Conservation (phyloP, 2,113 vertebrate genomes). For the Podarcis cretensis region DNA sequence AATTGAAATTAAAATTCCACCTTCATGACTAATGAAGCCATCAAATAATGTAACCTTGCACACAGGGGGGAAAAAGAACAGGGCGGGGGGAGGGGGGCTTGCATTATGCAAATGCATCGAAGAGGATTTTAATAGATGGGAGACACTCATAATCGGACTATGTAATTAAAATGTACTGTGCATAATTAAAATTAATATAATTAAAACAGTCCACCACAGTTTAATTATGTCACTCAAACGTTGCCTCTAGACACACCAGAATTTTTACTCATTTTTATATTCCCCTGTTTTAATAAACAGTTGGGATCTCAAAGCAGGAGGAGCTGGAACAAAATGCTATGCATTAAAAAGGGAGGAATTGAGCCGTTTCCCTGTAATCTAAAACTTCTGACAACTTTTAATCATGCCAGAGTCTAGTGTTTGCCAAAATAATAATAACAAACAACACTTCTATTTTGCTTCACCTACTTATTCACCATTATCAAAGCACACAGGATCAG, state of each 20-base stretch:
- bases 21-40: slow-evolving; percentile 60
- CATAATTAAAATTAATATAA: slow-evolving; percentile 76
- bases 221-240: slow-evolving; percentile 63
- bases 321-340: not conserved
- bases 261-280: slow-evolving; percentile 30
- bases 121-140: slow-evolving; percentile 56
- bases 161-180: slow-evolving; percentile 68
- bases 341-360: not conserved
- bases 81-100: not conserved
- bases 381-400: slow-evolving; percentile 20
- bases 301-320: not conserved
- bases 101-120: slow-evolving; percentile 47
- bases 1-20: slow-evolving; percentile 49
- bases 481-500: not conserved
- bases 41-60: slow-evolving; percentile 53
- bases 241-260: slow-evolving; percentile 49
- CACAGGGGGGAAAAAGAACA: slow-evolving; percentile 42
- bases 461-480: slow-evolving; percentile 10
- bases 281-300: slow-evolving; percentile 40
- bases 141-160: slow-evolving; percentile 54
- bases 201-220: slow-evolving; percentile 57
- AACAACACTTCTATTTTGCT: not conserved
- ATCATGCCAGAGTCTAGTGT: not conserved
- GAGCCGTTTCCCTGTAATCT: not conserved
- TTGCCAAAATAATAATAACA: not conserved